These are phyloP conservation scores for Ditylenchus weischeri DNA, from an alignment of 2,888 invertebrate species.

Conservation along the genomic window DNA sequence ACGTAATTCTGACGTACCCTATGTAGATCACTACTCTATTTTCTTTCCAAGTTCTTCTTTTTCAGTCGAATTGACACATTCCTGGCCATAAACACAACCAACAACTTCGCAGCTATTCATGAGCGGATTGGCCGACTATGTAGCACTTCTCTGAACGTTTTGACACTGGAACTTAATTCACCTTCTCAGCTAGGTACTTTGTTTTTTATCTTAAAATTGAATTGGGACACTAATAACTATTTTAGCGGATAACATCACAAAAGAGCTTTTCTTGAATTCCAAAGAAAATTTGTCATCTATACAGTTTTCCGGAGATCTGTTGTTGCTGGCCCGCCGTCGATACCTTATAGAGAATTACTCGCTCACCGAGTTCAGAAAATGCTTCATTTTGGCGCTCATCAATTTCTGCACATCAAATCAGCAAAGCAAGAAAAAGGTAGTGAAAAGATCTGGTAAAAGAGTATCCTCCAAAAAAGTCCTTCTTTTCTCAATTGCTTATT, in stretches of 20 bases:
- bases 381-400: slow-evolving; percentile 8
- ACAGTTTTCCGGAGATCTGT: slow-evolving; percentile 9
- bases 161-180: slow-evolving; percentile 9
- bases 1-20: too few relatives aligned
- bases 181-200: slow-evolving; percentile 4
- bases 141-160: slow-evolving; percentile 5
- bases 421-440: too few relatives aligned
- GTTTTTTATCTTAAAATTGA: not conserved
- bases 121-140: slow-evolving; percentile 4
- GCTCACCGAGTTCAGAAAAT: slow-evolving; percentile 9
- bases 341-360: slow-evolving; percentile 11
- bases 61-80: not conserved
- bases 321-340: slow-evolving; percentile 7
- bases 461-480: too few relatives aligned
- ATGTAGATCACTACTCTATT: too few relatives aligned
- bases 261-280: slow-evolving; percentile 2
- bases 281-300: not conserved
- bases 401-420: not conserved
- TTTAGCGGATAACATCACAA: not conserved
- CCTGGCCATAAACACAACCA: not conserved
- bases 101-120: not conserved
- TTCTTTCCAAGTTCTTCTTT: not conserved
- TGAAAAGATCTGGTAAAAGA: too few relatives aligned
- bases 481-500: too few relatives aligned
- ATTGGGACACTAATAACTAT: too few relatives aligned